These are phyloP conservation scores for Meganola albula DNA, from an alignment of 2,888 invertebrate genomes.

Conservation along the genomic window DNA sequence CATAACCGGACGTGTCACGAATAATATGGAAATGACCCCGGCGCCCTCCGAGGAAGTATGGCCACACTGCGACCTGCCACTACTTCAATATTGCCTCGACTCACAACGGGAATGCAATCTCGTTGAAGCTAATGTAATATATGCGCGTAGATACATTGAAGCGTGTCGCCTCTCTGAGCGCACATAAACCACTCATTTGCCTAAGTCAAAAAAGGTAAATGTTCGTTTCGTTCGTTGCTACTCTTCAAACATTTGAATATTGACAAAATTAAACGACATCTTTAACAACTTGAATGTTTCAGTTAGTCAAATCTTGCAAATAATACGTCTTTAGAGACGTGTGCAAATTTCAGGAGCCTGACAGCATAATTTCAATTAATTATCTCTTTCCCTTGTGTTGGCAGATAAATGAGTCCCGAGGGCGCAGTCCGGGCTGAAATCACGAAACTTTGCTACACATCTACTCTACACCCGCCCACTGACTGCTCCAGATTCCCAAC, in stretches of 20 bases:
- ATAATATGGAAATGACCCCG: slow-evolving; percentile 71
- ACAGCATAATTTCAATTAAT: slow-evolving; percentile 66
- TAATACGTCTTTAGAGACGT: slow-evolving; percentile 28
- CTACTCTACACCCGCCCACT: slow-evolving; percentile 40
- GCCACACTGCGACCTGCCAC: slow-evolving; percentile 40
- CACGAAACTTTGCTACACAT: slow-evolving; percentile 58
- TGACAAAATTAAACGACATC: background rate
- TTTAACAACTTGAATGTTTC: background rate
- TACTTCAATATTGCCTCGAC: slow-evolving; percentile 57
- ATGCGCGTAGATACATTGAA: slow-evolving; percentile 30
- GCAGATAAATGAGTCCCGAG: slow-evolving; percentile 60
- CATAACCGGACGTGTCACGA: slow-evolving; percentile 72
- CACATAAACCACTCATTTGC: slow-evolving; percentile 16
- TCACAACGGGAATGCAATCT: slow-evolving; percentile 46
- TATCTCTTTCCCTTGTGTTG: slow-evolving; percentile 52
- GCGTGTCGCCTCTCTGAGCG: slow-evolving; percentile 12
- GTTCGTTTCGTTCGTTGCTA: background rate
- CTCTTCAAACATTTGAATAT: too few relatives aligned
- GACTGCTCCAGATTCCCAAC: slow-evolving; percentile 39
- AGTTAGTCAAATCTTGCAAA: slow-evolving; percentile 14
- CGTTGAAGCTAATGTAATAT: slow-evolving; percentile 36
- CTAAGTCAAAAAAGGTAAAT: slow-evolving; percentile 16
- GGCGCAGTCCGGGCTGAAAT: slow-evolving; percentile 54
- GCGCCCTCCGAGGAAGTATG: slow-evolving; percentile 33
- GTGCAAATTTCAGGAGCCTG: slow-evolving; percentile 41